Percentiles rank a stretch among this genome's conserved stretches.
phyloP scores from a whole-genome alignment of 2,113 vertebrate species.

The Excalfactoria chinensis region DNA sequence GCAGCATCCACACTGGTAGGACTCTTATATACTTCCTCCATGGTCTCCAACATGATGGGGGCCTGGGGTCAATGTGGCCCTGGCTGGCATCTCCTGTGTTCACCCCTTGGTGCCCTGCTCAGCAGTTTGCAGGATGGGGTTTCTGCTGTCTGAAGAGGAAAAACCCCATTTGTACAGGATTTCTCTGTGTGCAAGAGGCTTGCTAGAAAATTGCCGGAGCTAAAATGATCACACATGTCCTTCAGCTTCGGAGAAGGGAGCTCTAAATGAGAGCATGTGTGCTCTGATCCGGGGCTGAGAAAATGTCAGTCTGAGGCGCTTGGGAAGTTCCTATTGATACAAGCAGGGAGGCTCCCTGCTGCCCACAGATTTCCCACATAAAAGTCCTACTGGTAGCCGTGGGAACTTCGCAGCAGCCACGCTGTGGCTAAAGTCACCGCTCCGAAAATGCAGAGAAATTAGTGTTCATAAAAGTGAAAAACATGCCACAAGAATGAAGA shows the following conservation, averaged over 20 bases:
- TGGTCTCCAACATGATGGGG: background rate
- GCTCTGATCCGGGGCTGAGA: constrained; percentile 49
- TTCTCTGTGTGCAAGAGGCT: constrained; percentile 15
- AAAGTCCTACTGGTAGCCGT: constrained; percentile 74
- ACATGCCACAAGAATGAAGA: constrained; percentile 66
- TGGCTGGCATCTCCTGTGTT: background rate
- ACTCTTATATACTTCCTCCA: background rate
- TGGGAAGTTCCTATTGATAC: constrained; percentile 73
- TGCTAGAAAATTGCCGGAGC: background rate
- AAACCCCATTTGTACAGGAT: background rate
- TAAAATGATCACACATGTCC: constrained; percentile 66
- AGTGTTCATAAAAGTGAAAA: constrained; percentile 68
- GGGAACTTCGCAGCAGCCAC: constrained; percentile 68
- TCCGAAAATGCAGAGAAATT: constrained; percentile 66
- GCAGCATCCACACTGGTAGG: background rate
- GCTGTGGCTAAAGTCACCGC: constrained; percentile 65
- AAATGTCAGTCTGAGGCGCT: constrained; percentile 65
- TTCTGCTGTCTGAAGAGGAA: background rate
- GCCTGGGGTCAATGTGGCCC: background rate
- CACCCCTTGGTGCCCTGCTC: background rate
- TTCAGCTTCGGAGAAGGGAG: constrained; percentile 21
- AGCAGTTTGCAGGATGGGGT: background rate
- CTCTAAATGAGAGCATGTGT: constrained; percentile 74
- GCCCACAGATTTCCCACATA: constrained; percentile 75
- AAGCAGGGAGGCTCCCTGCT: constrained; percentile 74